Evolutionary conservation across 2,888 invertebrate species (phyloP), one percentile per base, ranked within the genome.

Genomic region (Panopea generosa): DNA sequence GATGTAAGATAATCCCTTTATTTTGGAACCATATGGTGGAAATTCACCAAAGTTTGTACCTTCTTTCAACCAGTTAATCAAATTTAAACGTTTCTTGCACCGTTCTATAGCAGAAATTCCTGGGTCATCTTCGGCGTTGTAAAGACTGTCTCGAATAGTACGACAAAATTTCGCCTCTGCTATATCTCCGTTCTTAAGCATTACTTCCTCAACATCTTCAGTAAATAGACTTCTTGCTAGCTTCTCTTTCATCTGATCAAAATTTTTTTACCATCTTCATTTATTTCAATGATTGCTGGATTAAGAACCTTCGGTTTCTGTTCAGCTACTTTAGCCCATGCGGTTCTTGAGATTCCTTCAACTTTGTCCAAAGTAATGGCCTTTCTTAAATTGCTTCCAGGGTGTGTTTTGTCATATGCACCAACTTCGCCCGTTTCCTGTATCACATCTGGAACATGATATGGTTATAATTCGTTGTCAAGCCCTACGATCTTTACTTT

Each of bases 181-280:
- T 2, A 24, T 1, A 14, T 45, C 16, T 2, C 56, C 49, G 16
- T 29, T 29, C 14, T 4, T 6, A 29, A 1, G 14, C 63, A 71
- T 57, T 9, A 18, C 4, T n/a, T 49, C 9, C 24, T 63, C 63
- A 0, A 71, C 71, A 18, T 7, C 27, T n/a, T 49, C 26, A 40
- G 52, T 71, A 20, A 71, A 20, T 40, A 71, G 49, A 0, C 7
- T 59, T 38, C 57, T 18, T 1, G 71, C 50, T 1, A 71, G 33
- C 45, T 18, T 24, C 29, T 71, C 63, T 43, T 71, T 71, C 71
- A 63, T 57, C 24, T 71, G 71, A 29, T 71, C 71, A 0, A 63
- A 0, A 11, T 57, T 71, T 26, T 63, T 71, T 11, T n/a, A n/a
- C 63, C 63, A 14, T 71, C 63, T 3, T 49, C 50, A 18, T 63